phyloP scores from a whole-genome alignment of 1,140 invertebrate species.

The Caenorhabditis inopinata region DNA sequence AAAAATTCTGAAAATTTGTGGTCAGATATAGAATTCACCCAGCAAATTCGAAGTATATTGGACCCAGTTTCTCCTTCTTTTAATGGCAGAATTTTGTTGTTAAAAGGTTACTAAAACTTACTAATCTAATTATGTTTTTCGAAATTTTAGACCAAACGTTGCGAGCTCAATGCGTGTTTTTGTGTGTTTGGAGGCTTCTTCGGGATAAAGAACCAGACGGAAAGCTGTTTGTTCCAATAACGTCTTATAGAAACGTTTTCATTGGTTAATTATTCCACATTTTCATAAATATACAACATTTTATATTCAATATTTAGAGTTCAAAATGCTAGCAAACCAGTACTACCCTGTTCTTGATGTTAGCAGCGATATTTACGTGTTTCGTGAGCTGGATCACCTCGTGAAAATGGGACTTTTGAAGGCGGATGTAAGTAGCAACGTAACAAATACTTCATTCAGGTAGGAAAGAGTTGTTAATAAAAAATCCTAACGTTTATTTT shows the following conservation, averaged over 20 bases:
- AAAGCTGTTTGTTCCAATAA: not conserved
- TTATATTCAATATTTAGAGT: not conserved
- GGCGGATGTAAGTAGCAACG: not conserved
- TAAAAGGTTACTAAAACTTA: not conserved
- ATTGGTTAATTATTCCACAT: not conserved
- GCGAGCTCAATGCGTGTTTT: not conserved
- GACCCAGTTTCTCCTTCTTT: not conserved
- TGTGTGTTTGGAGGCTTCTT: not conserved
- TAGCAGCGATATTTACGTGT: not conserved
- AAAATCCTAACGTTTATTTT: not conserved
- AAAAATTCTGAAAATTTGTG: not conserved
- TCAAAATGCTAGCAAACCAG: not conserved
- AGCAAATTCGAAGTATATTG: not conserved
- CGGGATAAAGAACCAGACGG: not conserved
- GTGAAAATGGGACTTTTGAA: slow-evolving; percentile 8
- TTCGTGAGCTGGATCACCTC: slow-evolving; percentile 13
- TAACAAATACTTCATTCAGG: not conserved
- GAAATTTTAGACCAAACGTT: not conserved
- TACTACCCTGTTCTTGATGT: not conserved
- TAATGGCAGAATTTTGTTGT: not conserved
- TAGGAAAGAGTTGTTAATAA: not conserved
- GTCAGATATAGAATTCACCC: not conserved
- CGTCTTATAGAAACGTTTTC: not conserved
- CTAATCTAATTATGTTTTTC: too few species aligned
- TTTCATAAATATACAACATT: not conserved